These are phyloP conservation scores for Agapetus fuscipes DNA, from an alignment of 2,888 invertebrate genomes.

Conservation along the genomic window DNA sequence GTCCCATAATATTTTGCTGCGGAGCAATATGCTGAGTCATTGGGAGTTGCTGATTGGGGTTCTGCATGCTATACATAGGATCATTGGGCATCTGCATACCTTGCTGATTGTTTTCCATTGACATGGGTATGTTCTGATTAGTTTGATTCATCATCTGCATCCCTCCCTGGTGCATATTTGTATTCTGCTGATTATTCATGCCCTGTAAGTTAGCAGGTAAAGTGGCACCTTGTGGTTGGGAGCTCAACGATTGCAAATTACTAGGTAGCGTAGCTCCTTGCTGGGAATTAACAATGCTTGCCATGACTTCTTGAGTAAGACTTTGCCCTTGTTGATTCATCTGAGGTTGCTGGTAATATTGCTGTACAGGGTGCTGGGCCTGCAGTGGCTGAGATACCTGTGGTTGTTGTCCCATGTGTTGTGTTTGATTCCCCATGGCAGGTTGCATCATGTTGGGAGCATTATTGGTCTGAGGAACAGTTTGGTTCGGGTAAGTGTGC, in stretches of 20 bases:
- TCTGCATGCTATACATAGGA: slow-evolving; percentile 44
- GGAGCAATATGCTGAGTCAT: slow-evolving; percentile 40
- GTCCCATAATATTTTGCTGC: slow-evolving; percentile 37
- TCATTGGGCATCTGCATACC: slow-evolving; percentile 47
- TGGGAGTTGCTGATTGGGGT: slow-evolving; percentile 37
- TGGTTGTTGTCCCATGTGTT: slow-evolving; percentile 27
- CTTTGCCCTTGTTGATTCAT: slow-evolving; percentile 44
- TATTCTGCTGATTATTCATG: slow-evolving; percentile 41
- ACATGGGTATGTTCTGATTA: slow-evolving; percentile 46
- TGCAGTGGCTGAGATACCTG: slow-evolving; percentile 37
- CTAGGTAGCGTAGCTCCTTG: slow-evolving; percentile 35
- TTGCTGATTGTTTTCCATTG: slow-evolving; percentile 45
- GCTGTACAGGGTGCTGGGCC: slow-evolving; percentile 38
- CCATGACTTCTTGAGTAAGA: slow-evolving; percentile 41
- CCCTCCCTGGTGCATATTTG: slow-evolving; percentile 43
- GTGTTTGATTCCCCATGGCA: slow-evolving; percentile 36
- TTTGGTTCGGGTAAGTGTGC: slow-evolving; percentile 42
- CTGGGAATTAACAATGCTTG: slow-evolving; percentile 42
- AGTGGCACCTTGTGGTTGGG: slow-evolving; percentile 49
- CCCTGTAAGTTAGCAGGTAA: slow-evolving; percentile 50
- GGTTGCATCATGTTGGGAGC: slow-evolving; percentile 40
- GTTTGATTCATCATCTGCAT: slow-evolving; percentile 48
- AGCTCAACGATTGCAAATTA: slow-evolving; percentile 39
- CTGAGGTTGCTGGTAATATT: slow-evolving; percentile 41
- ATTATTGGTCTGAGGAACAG: slow-evolving; percentile 40